Evolutionary conservation across 1,140 invertebrate species (phyloP).

Genomic region (Scaptomyza pallida): DNA sequence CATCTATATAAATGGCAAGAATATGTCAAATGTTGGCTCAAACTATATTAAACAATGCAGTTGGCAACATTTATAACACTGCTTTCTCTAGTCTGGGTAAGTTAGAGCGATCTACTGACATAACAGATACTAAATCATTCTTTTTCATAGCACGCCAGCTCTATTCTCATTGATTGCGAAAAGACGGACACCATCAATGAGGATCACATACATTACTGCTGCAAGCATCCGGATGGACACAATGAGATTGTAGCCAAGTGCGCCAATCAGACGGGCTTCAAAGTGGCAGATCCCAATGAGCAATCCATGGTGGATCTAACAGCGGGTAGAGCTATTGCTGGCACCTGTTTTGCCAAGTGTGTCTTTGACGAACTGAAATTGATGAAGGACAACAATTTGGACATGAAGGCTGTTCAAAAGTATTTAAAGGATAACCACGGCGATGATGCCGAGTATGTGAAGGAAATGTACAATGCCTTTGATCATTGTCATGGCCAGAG

Average conservation of each 20-base stretch:
- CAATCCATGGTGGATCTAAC: constrained; percentile 66
- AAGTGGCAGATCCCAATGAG: constrained; percentile 42
- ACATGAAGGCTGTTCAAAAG: constrained; percentile 54
- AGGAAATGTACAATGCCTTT: constrained; percentile 71
- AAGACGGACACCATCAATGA: constrained; percentile 55
- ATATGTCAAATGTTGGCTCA: background rate
- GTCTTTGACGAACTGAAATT: constrained; percentile 54
- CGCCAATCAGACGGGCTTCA: constrained; percentile 58
- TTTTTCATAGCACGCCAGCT: constrained; percentile 15
- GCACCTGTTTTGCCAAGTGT: constrained; percentile 69
- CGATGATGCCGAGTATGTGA: constrained; percentile 62
- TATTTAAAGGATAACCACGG: constrained; percentile 31
- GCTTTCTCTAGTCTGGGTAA: constrained; percentile 51
- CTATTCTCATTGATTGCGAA: constrained; percentile 59
- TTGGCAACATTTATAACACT: constrained; percentile 10
- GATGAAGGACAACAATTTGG: constrained; percentile 46
- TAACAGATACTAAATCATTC: background rate
- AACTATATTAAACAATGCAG: constrained; percentile 29
- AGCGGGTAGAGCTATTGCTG: constrained; percentile 50
- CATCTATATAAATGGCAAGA: constrained; percentile 32
- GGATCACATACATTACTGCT: constrained; percentile 68
- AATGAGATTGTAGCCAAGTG: constrained; percentile 64
- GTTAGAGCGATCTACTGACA: background rate
- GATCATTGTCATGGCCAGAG: constrained; percentile 70
- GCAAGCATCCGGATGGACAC: constrained; percentile 71